Conservation (phyloP, 2,888 invertebrate genomes). For the Monoplex corrugatus region DNA sequence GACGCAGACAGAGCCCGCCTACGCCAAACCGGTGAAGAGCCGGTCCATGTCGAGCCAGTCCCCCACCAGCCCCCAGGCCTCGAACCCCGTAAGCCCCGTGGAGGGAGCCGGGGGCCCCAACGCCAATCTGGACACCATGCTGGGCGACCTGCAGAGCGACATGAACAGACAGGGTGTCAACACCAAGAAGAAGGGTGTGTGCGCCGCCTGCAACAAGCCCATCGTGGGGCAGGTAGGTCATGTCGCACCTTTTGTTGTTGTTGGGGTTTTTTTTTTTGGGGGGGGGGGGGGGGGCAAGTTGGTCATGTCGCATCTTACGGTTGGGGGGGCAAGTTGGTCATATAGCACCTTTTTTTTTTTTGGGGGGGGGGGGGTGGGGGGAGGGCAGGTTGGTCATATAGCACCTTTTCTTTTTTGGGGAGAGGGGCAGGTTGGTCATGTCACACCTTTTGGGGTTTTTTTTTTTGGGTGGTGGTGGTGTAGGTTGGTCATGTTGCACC, state of each 20-base stretch:
- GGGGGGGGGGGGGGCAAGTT: neutral
- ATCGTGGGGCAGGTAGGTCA: conserved; percentile 94
- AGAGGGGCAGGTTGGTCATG: too few species aligned
- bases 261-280: neutral
- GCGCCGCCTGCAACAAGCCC: conserved; percentile 98
- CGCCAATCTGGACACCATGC: conserved; percentile 89
- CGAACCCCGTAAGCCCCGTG: conserved; percentile 83
- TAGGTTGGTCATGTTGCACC: neutral
- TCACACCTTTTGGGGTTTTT: too few species aligned
- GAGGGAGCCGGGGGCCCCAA: conserved; percentile 47
- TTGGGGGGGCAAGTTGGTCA: too few species aligned
- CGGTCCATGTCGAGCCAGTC: conserved; percentile 69
- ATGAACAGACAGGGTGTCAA: conserved; percentile 99
- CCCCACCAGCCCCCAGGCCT: conserved; percentile 64
- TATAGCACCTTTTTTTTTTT: conserved; percentile 93
- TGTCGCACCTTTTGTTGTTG: neutral
- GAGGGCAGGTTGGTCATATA: too few species aligned
- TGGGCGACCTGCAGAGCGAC: conserved; percentile 94
- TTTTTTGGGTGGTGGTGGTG: neutral
- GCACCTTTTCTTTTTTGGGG: too few species aligned
- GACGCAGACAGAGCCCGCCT: conserved; percentile 71
- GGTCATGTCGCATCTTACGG: neutral
- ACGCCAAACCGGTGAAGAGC: conserved; percentile 73
- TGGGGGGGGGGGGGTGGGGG: too few species aligned
- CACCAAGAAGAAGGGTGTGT: conserved; percentile 99